These are phyloP conservation scores for Leptinotarsa juncta DNA, from an alignment of 2,888 invertebrate genomes.

Conservation along the genomic window DNA sequence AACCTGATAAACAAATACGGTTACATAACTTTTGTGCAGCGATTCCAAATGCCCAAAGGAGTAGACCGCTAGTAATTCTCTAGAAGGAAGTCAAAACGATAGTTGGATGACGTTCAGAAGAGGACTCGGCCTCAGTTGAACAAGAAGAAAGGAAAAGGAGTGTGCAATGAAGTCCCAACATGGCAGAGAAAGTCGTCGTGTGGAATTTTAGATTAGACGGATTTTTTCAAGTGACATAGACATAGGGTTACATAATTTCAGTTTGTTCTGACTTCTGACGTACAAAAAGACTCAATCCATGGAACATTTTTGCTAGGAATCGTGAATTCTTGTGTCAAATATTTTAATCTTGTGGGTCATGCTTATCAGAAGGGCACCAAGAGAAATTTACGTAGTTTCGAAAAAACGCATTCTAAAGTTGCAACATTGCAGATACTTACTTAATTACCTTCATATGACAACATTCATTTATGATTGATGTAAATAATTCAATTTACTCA, in stretches of 20 bases:
- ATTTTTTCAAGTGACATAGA: background rate
- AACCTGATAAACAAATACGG: constrained; percentile 5
- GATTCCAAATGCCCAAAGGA: constrained; percentile 5
- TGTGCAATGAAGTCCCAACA: constrained; percentile 5
- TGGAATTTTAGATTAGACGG: constrained; percentile 1
- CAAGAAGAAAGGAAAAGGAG: background rate
- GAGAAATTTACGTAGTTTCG: no score
- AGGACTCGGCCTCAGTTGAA: background rate
- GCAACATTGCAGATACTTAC: no score
- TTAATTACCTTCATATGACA: no score
- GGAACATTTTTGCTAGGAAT: background rate
- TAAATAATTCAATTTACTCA: no score
- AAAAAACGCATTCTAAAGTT: no score
- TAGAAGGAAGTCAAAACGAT: background rate
- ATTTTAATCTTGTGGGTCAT: no score
- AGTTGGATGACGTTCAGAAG: background rate
- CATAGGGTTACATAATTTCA: background rate
- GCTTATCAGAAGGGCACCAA: no score
- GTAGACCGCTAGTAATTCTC: background rate
- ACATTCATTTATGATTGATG: no score
- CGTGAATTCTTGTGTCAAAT: no score
- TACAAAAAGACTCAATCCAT: background rate
- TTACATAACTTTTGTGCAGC: constrained; percentile 2
- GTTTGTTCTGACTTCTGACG: background rate
- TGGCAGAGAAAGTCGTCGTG: constrained; percentile 6